Percentiles rank a stretch among this genome's conserved stretches.
Evolutionary conservation across 2,888 invertebrate genomes (phyloP).

Genomic region (Nephrotoma appendiculata): DNA sequence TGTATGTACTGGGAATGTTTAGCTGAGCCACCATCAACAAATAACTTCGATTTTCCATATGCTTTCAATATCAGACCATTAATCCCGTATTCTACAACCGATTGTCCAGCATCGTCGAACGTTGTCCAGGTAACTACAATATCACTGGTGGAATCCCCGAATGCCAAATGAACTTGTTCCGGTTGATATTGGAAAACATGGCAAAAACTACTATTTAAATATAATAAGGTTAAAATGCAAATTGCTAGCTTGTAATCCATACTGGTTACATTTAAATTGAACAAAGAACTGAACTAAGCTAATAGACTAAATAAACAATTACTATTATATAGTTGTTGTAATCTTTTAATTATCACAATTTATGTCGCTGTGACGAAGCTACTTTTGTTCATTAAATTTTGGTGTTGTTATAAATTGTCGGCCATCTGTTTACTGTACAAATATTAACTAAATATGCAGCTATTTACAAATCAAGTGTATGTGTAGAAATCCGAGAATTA

Average conservation of each 20-base stretch:
- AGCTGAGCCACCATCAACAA: conserved; percentile 58
- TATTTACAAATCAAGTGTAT: too few relatives aligned
- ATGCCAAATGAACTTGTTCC: conserved; percentile 51
- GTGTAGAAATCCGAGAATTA: too few relatives aligned
- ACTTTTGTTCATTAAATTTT: neutral
- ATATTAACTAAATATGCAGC: too few relatives aligned
- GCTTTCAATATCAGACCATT: conserved; percentile 39
- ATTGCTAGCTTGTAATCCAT: neutral
- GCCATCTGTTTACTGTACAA: too few relatives aligned
- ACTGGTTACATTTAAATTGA: neutral
- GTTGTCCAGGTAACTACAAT: conserved; percentile 78
- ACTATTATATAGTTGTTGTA: neutral
- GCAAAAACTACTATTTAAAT: neutral
- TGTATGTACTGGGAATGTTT: conserved; percentile 62
- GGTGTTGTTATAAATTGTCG: neutral
- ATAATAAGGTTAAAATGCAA: neutral
- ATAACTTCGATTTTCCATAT: conserved; percentile 42
- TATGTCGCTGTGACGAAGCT: neutral
- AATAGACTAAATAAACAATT: neutral
- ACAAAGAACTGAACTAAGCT: neutral
- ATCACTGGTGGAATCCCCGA: conserved; percentile 48
- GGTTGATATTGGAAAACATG: conserved; percentile 39
- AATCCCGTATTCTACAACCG: conserved; percentile 62
- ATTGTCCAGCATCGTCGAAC: conserved; percentile 45
- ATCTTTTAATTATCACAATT: neutral